Evolutionary conservation across 1,140 invertebrate genomes (phyloP).

Genomic region (silkworm (Bombyx mori)): DNA sequence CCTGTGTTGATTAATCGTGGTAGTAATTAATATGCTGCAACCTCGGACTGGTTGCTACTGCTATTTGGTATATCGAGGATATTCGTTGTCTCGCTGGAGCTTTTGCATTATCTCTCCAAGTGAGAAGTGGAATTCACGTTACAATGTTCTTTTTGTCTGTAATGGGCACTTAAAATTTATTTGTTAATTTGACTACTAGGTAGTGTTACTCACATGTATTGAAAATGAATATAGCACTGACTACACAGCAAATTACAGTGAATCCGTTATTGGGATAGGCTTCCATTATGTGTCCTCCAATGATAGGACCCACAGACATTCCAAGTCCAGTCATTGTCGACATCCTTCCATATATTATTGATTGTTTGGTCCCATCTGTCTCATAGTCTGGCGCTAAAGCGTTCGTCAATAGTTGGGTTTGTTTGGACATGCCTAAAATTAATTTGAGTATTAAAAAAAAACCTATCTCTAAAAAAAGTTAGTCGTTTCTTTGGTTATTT

Average conservation of each 20-base stretch:
- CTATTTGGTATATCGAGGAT: no score
- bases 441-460: background rate
- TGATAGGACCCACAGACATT: slow-evolving; percentile 74
- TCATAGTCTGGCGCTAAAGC: slow-evolving; percentile 72
- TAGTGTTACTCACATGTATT: slow-evolving; percentile 57
- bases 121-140: no score
- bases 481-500: no score
- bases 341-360: slow-evolving; percentile 70
- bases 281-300: slow-evolving; percentile 75
- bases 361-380: slow-evolving; percentile 57
- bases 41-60: no score
- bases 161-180: no score
- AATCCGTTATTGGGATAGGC: slow-evolving; percentile 66
- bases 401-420: slow-evolving; percentile 75
- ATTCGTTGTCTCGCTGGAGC: no score
- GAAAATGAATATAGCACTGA: slow-evolving; percentile 55
- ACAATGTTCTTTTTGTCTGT: no score
- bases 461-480: background rate
- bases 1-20: no score
- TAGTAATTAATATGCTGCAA: no score
- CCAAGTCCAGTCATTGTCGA: slow-evolving; percentile 73
- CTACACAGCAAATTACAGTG: slow-evolving; percentile 51
- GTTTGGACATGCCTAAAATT: slow-evolving; percentile 71
- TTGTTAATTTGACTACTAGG: no score
- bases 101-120: no score